phyloP scores from a whole-genome alignment of 2,113 vertebrate genomes.

The Irena cyanogastra region DNA sequence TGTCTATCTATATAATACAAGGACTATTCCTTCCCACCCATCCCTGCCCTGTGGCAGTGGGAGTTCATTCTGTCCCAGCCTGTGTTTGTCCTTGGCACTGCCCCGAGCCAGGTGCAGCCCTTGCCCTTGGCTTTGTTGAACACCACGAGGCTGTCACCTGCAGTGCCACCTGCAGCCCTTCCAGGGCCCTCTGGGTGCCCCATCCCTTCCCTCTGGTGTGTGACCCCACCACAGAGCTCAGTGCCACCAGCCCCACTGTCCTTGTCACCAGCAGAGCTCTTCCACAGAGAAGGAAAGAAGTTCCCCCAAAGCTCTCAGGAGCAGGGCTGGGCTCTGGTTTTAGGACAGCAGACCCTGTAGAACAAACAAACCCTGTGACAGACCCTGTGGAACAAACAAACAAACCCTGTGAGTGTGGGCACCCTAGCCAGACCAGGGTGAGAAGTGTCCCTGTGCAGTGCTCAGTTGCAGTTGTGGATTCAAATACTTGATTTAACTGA shows the following conservation, averaged over 20 bases:
- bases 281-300: neutral
- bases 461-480: neutral
- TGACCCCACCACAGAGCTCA: neutral
- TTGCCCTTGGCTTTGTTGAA: rapidly evolving
- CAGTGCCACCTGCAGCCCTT: neutral
- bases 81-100: neutral
- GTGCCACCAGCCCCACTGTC: neutral
- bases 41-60: neutral
- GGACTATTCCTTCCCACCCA: too few species aligned
- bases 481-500: neutral
- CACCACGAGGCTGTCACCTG: neutral
- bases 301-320: neutral
- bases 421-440: neutral
- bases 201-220: neutral
- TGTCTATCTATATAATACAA: too few species aligned
- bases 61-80: neutral
- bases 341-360: neutral
- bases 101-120: neutral
- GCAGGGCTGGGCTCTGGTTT: neutral
- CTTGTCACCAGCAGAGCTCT: neutral
- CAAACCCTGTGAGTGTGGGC: neutral
- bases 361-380: neutral
- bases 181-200: neutral
- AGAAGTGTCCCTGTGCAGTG: neutral
- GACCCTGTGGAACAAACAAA: too few species aligned